Base-by-base conservation (phyloP, 2,888 invertebrate species). In the Erebia aethiops region DNA sequence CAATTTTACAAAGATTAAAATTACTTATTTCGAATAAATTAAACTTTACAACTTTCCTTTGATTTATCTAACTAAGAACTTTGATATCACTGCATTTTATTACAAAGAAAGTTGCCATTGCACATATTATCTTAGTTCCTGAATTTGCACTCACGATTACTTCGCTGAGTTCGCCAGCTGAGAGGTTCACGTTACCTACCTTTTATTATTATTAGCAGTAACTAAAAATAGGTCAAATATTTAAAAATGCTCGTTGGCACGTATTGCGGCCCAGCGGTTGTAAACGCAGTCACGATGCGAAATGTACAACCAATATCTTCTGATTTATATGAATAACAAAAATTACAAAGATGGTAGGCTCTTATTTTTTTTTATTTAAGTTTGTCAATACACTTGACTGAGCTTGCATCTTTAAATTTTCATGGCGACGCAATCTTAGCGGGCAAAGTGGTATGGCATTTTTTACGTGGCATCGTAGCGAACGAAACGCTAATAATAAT, bases 191-290 rank as follows among this genome's bases (percentile, higher is more conserved):
- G 89, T 92, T 93, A 92, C 87, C 84, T 84, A 86, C 90, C 89
- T 91, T 91, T 91, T 84, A 91, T 91, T 93, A 93, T 92, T 92
- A 91, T 90, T 92, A 92, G 92, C 87, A 78, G 80, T 80, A 83
- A 82, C 91, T 92, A 93, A 89, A 92, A 92, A 92, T 93, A 93
- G 90, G 88, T 87, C 87, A 90, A 87, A 92, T 88, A 90, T 92
- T 90, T 90, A 90, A 91, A 91, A 91, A 88, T 87, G 85, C 83
- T 80, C 80, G 86, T 86, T 90, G 90, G 89, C 90, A 87, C 88
- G 87, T 80, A 84, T 86, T 85, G 84, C 86, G 76, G 81, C 83
- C 80, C 85, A 80, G 79, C 81, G 81, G 81, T 84, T 84, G 87
- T 88, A 87, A 89, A 89, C 83, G 81, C 83, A 87, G 85, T 88